These are phyloP conservation scores for Pogona vitticeps DNA, from an alignment of 2,113 vertebrate species.

Conservation along the genomic window DNA sequence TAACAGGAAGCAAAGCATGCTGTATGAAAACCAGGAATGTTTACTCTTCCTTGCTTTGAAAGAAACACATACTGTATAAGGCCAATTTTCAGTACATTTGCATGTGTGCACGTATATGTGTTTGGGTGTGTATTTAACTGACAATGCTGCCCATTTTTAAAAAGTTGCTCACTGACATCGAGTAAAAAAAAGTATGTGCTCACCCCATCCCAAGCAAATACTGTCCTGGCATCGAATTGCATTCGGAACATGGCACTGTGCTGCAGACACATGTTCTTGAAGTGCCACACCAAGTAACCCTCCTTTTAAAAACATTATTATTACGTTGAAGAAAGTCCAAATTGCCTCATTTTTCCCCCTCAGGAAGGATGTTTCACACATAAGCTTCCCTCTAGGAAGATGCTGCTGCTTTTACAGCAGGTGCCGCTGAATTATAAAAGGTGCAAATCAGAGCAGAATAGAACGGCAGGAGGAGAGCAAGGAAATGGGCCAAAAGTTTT, in stretches of 20 bases:
- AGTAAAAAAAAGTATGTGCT: no score
- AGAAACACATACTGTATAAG: background rate
- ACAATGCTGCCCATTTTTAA: no score
- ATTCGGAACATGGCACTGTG: no score
- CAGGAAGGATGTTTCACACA: background rate
- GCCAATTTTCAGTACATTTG: background rate
- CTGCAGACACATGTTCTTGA: no score
- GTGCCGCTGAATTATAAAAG: conserved; percentile 37
- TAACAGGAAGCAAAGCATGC: no score
- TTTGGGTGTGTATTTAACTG: background rate
- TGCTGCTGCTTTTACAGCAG: conserved; percentile 13
- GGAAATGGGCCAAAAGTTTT: conserved; percentile 35
- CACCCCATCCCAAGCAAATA: no score
- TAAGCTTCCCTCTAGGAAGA: background rate
- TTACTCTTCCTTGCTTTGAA: no score
- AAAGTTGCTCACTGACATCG: no score
- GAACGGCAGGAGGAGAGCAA: conserved; percentile 21
- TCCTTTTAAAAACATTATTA: background rate
- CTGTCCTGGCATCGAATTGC: no score
- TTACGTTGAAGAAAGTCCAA: background rate
- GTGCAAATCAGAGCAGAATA: conserved; percentile 33
- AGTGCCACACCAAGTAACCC: no score
- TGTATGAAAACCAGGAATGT: no score
- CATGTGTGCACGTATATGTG: background rate
- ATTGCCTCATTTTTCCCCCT: background rate